Conservation (phyloP, 2,113 vertebrate species). For the Cettia cetti region DNA sequence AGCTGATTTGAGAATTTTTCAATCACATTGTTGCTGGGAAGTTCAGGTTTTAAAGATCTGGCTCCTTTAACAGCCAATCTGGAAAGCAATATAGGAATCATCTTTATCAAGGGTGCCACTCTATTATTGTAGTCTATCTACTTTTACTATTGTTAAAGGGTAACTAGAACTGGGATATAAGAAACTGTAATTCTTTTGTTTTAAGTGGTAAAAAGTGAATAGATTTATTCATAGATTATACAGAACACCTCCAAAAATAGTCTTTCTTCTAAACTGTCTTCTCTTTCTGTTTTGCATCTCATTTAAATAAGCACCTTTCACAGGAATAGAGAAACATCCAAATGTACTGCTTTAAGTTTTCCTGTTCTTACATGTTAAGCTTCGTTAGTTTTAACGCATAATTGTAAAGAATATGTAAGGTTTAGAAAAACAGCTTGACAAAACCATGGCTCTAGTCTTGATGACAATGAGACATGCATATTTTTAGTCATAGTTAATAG, state of each 20-base stretch:
- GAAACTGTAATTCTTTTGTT: neutral
- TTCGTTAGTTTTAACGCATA: neutral
- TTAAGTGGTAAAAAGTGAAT: neutral
- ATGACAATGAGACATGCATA: neutral
- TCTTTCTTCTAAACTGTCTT: neutral
- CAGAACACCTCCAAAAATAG: slow-evolving; percentile 17
- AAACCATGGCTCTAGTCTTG: neutral
- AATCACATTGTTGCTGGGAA: neutral
- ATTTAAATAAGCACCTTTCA: slow-evolving; percentile 42
- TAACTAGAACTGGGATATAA: neutral
- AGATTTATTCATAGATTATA: slow-evolving; percentile 13
- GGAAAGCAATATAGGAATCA: neutral
- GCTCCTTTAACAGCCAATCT: neutral
- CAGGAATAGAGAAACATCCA: neutral
- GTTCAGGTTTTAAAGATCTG: neutral
- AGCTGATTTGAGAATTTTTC: neutral
- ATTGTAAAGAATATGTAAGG: neutral
- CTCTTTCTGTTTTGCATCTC: slow-evolving; percentile 5
- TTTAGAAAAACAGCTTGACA: neutral
- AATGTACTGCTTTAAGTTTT: neutral
- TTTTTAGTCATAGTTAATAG: neutral
- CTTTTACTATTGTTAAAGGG: neutral
- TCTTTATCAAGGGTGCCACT: neutral
- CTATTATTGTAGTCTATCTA: neutral
- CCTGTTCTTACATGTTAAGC: neutral